Evolutionary conservation across 2,113 vertebrate genomes (phyloP), one percentile per base, ranked within the genome.

Genomic region (Symphodus melops): DNA sequence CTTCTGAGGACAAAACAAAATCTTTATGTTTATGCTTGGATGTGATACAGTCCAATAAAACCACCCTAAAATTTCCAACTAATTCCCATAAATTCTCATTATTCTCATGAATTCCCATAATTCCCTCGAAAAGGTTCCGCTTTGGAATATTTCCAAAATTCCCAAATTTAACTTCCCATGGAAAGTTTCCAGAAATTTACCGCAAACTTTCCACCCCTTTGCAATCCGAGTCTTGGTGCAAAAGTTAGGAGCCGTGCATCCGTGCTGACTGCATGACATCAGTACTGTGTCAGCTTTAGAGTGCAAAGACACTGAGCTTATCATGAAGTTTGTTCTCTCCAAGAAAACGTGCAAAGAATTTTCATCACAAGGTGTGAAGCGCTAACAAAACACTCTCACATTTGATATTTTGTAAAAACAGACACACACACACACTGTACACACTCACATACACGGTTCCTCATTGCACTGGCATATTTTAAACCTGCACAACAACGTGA

Each of bases 401-500:
- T 73, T 70, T 53, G 46, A 57, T 17, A n/a, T 52, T 54, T 77
- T 41, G 36, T 23, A 1, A 54, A 37, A 3, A n/a, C n/a, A 65
- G 1, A 16, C 5, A 36, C 9, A 21, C 14, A 63, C 33, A 81
- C 39, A 14, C 17, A n/a, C n/a, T n/a, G 13, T 8, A 7, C 33
- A 52, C 13, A 72, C n/a, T 62, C 64, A 76, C 61, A 63, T 39
- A 81, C 39, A 14, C 17, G 25, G 25, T 73, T 39, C 5, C 25
- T 48, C 49, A 37, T 53, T 62, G n/a, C 21, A 0, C 42, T 33
- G 20, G 75, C 83, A 71, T 64, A 88, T 75, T 75, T 66, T 68
- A 58, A 83, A 81, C 56, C 58, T 52, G 66, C 56, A 42, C 7
- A 3, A 62, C 54, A 55, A 67, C 36, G 39, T n/a, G 62, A 72